Percentiles rank a stretch among this genome's conserved stretches.
phyloP scores from a whole-genome alignment of 2,888 invertebrate genomes.

The Phyllotreta cruciferae region DNA sequence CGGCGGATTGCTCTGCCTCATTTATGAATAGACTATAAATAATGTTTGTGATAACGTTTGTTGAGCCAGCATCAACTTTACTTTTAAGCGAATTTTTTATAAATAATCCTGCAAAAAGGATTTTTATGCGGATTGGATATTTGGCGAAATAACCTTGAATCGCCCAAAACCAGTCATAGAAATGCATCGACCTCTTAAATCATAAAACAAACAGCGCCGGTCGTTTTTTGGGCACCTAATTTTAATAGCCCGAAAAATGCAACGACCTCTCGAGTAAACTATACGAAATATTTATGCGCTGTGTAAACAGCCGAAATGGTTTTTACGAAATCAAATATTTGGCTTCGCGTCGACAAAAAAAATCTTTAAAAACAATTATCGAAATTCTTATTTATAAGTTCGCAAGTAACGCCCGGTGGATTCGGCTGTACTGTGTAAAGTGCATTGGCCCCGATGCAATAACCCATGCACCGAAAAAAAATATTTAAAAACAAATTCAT shows the following conservation, averaged over 20 bases:
- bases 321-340: slow-evolving; percentile 41
- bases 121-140: no score
- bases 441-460: slow-evolving; percentile 45
- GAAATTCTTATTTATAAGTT: slow-evolving; percentile 47
- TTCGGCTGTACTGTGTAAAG: slow-evolving; percentile 37
- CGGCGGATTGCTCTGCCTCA: no score
- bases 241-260: slow-evolving; percentile 36
- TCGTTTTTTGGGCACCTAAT: slow-evolving; percentile 29
- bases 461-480: slow-evolving; percentile 38
- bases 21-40: no score
- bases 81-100: no score
- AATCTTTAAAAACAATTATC: slow-evolving; percentile 44
- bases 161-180: slow-evolving; percentile 16
- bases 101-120: no score
- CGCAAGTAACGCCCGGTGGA: slow-evolving; percentile 39
- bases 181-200: slow-evolving; percentile 20
- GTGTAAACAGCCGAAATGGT: slow-evolving; percentile 34
- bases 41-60: no score
- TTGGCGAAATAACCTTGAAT: slow-evolving; percentile 7
- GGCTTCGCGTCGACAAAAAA: slow-evolving; percentile 31
- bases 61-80: no score
- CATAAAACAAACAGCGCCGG: slow-evolving; percentile 24
- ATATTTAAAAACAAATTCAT: slow-evolving; percentile 40
- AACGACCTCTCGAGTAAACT: slow-evolving; percentile 38
- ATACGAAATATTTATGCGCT: slow-evolving; percentile 10